Percentiles rank a stretch among this genome's conserved stretches.
Conservation (phyloP, 1,140 invertebrate genomes). For the Diprion similis region DNA sequence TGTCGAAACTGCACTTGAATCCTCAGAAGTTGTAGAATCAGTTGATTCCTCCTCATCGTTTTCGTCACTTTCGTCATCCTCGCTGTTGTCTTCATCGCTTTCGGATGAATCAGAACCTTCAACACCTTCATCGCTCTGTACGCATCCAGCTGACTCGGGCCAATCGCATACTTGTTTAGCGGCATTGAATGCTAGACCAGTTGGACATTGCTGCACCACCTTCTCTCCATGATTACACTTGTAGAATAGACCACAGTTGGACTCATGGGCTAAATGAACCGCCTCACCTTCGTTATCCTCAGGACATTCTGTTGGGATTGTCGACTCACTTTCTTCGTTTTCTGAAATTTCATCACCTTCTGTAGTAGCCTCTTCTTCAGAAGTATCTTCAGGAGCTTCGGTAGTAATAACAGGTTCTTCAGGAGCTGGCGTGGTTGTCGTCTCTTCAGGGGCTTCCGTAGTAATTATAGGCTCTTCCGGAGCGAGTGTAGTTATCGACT, state of each 20-base stretch:
- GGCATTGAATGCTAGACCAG: constrained; percentile 47
- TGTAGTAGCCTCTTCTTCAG: background rate
- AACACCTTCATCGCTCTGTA: background rate
- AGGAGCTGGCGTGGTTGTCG: too few relatives aligned
- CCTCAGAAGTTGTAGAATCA: background rate
- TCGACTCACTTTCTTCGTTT: background rate
- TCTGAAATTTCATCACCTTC: background rate
- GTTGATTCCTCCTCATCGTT: background rate
- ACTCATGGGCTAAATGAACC: constrained; percentile 33
- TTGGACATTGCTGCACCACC: constrained; percentile 33
- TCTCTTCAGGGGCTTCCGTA: background rate
- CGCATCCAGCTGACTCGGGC: constrained; percentile 19
- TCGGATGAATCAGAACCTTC: background rate
- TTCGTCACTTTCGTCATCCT: background rate
- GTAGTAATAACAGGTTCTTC: too few relatives aligned
- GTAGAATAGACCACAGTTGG: constrained; percentile 43
- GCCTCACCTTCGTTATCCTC: background rate
- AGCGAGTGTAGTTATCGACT: too few relatives aligned
- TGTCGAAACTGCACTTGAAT: background rate
- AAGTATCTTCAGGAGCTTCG: background rate
- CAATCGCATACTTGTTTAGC: constrained; percentile 44
- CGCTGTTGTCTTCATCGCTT: constrained; percentile 22
- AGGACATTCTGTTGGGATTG: constrained; percentile 24
- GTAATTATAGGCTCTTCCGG: too few relatives aligned
- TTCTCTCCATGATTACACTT: constrained; percentile 40